These are phyloP conservation scores for Caenorhabditis imperialis DNA, from an alignment of 2,888 invertebrate genomes.

Conservation along the genomic window DNA sequence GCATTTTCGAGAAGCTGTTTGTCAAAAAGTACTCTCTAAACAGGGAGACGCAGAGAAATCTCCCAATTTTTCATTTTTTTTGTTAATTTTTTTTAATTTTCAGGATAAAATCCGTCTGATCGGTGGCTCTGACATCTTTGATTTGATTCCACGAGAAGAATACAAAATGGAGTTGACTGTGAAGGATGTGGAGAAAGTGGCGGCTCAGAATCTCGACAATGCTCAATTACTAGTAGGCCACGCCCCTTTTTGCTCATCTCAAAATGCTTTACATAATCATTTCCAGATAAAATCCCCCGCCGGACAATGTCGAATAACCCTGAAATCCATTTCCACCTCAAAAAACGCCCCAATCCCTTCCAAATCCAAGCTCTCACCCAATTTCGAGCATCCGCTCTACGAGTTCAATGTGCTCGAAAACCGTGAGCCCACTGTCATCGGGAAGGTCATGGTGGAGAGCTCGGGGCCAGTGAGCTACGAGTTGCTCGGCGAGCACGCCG, in stretches of 20 bases:
- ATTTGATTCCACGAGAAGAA: conserved; percentile 2
- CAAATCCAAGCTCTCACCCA: conserved; percentile 12
- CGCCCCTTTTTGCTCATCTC: neutral
- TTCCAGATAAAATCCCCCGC: conserved; percentile 16
- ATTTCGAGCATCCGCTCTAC: conserved; percentile 52
- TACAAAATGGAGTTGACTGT: conserved; percentile 26
- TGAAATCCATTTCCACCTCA: conserved; percentile 9
- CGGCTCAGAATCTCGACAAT: conserved; percentile 40
- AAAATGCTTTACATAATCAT: neutral
- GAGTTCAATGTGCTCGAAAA: conserved; percentile 57
- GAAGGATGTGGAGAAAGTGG: conserved; percentile 11
- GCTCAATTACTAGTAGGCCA: conserved; percentile 36
- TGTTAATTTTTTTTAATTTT: neutral
- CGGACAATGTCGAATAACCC: conserved; percentile 41
- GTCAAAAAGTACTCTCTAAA: no score
- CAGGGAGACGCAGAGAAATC: no score
- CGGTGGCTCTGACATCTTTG: conserved; percentile 42
- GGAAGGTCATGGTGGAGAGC: conserved; percentile 38
- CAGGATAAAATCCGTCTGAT: conserved; percentile 32
- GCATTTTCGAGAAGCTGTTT: no score
- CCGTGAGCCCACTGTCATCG: conserved; percentile 40
- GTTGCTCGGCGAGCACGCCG: conserved; percentile 32
- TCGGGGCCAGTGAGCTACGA: conserved; percentile 15
- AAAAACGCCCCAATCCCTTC: conserved; percentile 13
- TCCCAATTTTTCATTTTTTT: no score